Evolutionary conservation across 2,888 invertebrate species (phyloP).

Genomic region (Eupsilia transversa): DNA sequence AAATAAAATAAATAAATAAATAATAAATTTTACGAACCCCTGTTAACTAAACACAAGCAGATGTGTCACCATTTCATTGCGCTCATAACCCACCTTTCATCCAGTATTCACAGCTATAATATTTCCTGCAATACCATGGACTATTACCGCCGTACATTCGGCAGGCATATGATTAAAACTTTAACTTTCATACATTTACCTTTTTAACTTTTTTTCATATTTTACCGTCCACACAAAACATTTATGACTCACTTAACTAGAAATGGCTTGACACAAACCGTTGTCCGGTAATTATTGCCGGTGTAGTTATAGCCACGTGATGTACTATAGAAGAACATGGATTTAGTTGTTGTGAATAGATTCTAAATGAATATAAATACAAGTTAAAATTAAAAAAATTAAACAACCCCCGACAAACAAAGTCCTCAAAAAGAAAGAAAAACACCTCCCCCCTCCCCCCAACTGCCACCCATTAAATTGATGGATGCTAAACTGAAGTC

Average conservation of each 20-base stretch:
- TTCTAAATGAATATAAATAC: background rate
- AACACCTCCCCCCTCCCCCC: too few species aligned
- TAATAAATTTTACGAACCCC: too few species aligned
- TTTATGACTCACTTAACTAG: conserved; percentile 70
- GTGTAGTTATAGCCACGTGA: conserved; percentile 29
- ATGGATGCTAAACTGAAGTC: too few species aligned
- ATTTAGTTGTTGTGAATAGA: conserved; percentile 25
- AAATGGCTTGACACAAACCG: conserved; percentile 71
- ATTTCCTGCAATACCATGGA: conserved; percentile 14
- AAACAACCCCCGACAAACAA: too few species aligned
- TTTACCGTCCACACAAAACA: conserved; percentile 59
- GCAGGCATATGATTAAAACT: conserved; percentile 58
- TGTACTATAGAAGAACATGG: background rate
- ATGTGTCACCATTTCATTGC: background rate
- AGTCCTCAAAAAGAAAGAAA: too few species aligned
- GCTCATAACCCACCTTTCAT: background rate
- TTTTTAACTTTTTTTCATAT: too few species aligned
- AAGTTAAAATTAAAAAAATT: too few species aligned
- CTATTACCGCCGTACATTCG: conserved; percentile 15
- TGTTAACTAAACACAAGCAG: background rate
- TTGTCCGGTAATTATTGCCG: conserved; percentile 73
- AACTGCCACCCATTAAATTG: too few species aligned
- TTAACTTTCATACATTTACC: conserved; percentile 54
- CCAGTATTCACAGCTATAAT: background rate
- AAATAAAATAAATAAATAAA: too few species aligned